phyloP scores from a whole-genome alignment of 1,140 invertebrate species.

The Orius insidiosus region DNA sequence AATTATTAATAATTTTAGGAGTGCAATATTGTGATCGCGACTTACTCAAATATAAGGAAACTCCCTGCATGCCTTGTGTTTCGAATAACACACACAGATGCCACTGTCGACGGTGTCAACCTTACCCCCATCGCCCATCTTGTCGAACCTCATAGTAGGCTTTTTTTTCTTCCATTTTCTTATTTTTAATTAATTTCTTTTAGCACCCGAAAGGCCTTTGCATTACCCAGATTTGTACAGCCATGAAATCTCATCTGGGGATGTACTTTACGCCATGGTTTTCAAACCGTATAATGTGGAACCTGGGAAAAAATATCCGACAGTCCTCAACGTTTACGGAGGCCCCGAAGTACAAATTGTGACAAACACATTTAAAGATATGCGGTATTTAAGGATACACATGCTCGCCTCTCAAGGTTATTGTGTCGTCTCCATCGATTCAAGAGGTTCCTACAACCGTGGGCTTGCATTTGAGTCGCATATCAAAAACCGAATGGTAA shows the following conservation, averaged over 20 bases:
- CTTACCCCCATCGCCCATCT: constrained; percentile 49
- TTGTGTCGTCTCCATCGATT: constrained; percentile 89
- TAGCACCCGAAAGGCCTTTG: constrained; percentile 34
- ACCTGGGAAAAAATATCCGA: constrained; percentile 68
- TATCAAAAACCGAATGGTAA: constrained; percentile 65
- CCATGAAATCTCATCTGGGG: constrained; percentile 49
- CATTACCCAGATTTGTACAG: constrained; percentile 57
- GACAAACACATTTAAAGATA: constrained; percentile 88
- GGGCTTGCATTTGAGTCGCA: constrained; percentile 83
- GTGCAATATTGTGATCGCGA: constrained; percentile 68
- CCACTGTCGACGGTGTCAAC: constrained; percentile 44
- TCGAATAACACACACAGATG: constrained; percentile 42
- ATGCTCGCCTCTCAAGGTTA: constrained; percentile 93
- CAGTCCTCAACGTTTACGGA: constrained; percentile 91
- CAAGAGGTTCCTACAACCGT: constrained; percentile 80
- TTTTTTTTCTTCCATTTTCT: constrained; percentile 5
- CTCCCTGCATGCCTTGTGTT: constrained; percentile 67
- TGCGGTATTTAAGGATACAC: constrained; percentile 79
- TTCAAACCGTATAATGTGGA: constrained; percentile 72
- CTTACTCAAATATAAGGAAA: constrained; percentile 75
- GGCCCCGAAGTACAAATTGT: constrained; percentile 96
- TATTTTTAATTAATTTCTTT: neutral
- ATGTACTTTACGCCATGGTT: constrained; percentile 75
- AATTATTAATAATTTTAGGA: constrained; percentile 35
- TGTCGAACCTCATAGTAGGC: constrained; percentile 37